A percentile compares a stretch with the other conserved stretches of the same genome.
Evolutionary conservation across 2,113 vertebrate genomes (phyloP).

Genomic region (Monarcha castaneiventris): DNA sequence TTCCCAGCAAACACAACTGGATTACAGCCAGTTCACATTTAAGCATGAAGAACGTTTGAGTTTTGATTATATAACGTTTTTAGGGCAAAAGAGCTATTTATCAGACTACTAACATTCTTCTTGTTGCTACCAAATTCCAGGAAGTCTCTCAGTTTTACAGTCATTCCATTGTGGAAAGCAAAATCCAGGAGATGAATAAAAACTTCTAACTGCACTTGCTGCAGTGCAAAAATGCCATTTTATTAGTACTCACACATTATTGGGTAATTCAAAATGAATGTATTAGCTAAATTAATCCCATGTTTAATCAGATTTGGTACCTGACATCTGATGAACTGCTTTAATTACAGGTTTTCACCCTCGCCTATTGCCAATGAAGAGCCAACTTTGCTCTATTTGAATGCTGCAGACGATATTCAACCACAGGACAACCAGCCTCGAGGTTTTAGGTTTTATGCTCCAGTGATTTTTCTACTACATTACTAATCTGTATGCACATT

Average conservation of each 20-base stretch:
- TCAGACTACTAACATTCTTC: background rate
- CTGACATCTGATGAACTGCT: background rate
- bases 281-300: background rate
- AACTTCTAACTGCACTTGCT: background rate
- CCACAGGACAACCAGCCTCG: constrained; percentile 9
- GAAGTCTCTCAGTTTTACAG: background rate
- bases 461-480: constrained; percentile 25
- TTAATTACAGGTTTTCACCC: background rate
- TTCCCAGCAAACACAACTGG: background rate
- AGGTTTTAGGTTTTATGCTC: constrained; percentile 34
- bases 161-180: background rate
- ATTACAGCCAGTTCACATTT: background rate
- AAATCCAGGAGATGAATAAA: background rate
- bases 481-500: constrained; percentile 28
- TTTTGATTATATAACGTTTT: background rate
- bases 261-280: background rate
- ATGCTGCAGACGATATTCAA: background rate
- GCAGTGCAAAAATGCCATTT: background rate
- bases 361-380: background rate
- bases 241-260: background rate
- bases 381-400: background rate
- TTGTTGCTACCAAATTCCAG: background rate
- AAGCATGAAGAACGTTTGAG: background rate
- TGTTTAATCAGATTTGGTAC: background rate
- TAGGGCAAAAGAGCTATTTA: constrained; percentile 8